Percentiles rank a stretch among this genome's conserved stretches.
These are phyloP conservation scores for Iguana delicatissima DNA, from an alignment of 2,797 vertebrate species.

Conservation along the genomic window DNA sequence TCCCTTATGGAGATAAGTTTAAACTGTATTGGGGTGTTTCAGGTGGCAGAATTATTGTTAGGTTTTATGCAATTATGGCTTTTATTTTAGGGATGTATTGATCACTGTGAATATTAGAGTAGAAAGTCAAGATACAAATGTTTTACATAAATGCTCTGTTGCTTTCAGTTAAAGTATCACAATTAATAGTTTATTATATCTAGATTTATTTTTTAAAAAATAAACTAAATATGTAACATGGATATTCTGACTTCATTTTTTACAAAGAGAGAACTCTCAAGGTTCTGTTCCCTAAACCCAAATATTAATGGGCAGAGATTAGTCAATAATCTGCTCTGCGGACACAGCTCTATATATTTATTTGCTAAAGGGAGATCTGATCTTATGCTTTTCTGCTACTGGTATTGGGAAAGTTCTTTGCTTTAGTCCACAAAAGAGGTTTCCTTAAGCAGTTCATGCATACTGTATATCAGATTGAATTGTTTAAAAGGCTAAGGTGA, in stretches of 20 bases:
- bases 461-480: not conserved
- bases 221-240: not conserved
- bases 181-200: not conserved
- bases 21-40: not conserved
- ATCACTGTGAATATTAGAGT: no score
- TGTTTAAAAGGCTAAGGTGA: not conserved
- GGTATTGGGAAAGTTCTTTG: not conserved
- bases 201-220: no score
- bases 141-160: not conserved
- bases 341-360: not conserved
- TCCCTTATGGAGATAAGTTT: not conserved
- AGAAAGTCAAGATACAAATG: not conserved
- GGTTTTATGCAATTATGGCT: not conserved
- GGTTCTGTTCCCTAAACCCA: not conserved
- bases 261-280: not conserved
- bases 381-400: not conserved
- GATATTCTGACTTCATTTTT: not conserved
- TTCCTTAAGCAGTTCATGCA: not conserved
- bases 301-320: not conserved
- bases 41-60: not conserved
- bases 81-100: not conserved
- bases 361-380: not conserved
- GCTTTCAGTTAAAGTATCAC: not conserved
- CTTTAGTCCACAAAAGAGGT: not conserved
- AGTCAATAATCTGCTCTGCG: not conserved